phyloP scores from a whole-genome alignment of 2,113 vertebrate genomes.

The Gavialis gangeticus region DNA sequence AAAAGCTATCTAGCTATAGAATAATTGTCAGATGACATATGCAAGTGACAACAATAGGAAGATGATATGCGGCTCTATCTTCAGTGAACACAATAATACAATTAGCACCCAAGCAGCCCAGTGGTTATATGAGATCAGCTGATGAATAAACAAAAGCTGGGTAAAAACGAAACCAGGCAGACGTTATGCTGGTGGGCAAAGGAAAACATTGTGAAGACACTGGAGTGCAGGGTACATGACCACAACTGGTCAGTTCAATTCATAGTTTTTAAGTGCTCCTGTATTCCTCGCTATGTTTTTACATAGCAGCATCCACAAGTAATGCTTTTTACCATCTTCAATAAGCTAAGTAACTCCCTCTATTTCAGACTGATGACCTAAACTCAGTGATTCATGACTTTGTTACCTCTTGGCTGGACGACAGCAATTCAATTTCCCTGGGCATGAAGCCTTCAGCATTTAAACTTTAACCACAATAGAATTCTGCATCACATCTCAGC shows the following conservation, averaged over 20 bases:
- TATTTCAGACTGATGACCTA: not conserved
- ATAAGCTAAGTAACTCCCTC: not conserved
- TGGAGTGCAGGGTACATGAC: not conserved
- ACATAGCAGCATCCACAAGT: not conserved
- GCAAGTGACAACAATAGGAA: not conserved
- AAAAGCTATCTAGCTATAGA: too few relatives aligned
- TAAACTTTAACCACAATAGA: not conserved
- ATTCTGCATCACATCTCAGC: not conserved
- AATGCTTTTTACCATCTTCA: not conserved
- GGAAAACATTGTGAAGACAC: not conserved
- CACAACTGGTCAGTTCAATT: not conserved
- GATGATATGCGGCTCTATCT: not conserved
- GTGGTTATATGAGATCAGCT: not conserved
- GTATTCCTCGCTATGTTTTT: not conserved
- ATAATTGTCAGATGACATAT: not conserved
- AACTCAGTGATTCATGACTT: not conserved
- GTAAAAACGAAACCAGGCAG: not conserved
- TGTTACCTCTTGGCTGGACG: not conserved
- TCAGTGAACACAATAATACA: not conserved
- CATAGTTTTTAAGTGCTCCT: not conserved
- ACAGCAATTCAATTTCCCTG: not conserved
- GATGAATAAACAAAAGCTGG: not conserved
- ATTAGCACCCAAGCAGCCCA: not conserved
- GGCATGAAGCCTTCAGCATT: not conserved
- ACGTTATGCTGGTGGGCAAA: not conserved